phyloP scores from a whole-genome alignment of 64 coral and sea anemone species.

The Exaiptasia diaphana region DNA sequence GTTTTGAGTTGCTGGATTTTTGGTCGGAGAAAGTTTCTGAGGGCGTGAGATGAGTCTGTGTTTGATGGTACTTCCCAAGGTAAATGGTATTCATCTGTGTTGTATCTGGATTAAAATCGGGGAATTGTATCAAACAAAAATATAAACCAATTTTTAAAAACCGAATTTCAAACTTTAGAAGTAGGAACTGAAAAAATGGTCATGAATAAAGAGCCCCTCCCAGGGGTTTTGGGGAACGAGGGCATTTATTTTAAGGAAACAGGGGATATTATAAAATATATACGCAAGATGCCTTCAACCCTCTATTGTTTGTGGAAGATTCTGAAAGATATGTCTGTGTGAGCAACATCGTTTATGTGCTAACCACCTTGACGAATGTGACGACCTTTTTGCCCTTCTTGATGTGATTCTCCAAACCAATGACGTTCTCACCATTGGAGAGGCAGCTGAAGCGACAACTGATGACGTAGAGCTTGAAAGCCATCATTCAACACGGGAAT shows the following conservation, averaged over 20 bases:
- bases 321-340: constrained; percentile 64
- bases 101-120: not conserved
- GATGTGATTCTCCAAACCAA: constrained; percentile 49
- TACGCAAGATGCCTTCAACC: constrained; percentile 71
- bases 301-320: constrained; percentile 57
- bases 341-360: constrained; percentile 67
- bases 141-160: too few relatives aligned
- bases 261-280: constrained; percentile 53
- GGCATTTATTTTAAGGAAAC: too few relatives aligned
- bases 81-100: not conserved
- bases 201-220: too few relatives aligned
- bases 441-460: constrained; percentile 52
- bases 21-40: not conserved
- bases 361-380: constrained; percentile 57
- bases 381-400: constrained; percentile 67
- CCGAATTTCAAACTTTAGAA: too few relatives aligned
- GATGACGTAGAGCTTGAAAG: constrained; percentile 52
- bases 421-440: constrained; percentile 58
- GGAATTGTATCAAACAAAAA: too few relatives aligned
- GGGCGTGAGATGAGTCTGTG: not conserved
- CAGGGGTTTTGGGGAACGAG: too few relatives aligned
- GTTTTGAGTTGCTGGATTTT: not conserved
- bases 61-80: not conserved
- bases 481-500: constrained; percentile 25
- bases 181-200: too few relatives aligned